These are phyloP conservation scores for Rhopilema esculentum DNA, from an alignment of 30 jellyfish, hydroid and myxozoan genomes.

Conservation along the genomic window DNA sequence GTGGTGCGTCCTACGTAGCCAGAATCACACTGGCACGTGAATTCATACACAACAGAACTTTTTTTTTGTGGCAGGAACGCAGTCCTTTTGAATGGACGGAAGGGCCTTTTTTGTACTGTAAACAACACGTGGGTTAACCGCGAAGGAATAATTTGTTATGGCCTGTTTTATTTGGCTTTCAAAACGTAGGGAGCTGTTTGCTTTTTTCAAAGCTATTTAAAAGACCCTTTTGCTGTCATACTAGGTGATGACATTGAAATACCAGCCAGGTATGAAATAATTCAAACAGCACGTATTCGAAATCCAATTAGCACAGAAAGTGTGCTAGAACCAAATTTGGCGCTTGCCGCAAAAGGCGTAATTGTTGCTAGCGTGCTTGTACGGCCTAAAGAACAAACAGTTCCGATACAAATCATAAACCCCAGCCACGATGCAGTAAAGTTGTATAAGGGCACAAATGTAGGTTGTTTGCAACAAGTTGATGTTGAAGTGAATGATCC, in stretches of 20 bases:
- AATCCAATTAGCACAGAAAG: neutral
- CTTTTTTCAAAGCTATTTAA: too few species aligned
- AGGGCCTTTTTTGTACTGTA: too few species aligned
- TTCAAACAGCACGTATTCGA: neutral
- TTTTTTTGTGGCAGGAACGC: too few species aligned
- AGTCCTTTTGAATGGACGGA: too few species aligned
- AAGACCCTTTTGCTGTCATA: conserved; percentile 4
- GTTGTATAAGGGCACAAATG: neutral
- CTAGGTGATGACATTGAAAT: neutral
- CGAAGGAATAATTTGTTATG: too few species aligned
- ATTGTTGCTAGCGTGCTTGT: neutral
- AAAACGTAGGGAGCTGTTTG: too few species aligned
- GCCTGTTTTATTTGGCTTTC: too few species aligned
- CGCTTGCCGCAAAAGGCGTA: neutral
- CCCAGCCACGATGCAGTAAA: neutral
- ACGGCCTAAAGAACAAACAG: neutral
- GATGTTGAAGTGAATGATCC: neutral
- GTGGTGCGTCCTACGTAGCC: too few species aligned
- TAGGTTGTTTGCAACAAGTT: neutral
- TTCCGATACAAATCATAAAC: neutral
- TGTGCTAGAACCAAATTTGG: neutral
- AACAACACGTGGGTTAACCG: too few species aligned
- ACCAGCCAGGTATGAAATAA: conserved; percentile 1
- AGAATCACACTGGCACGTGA: too few species aligned
- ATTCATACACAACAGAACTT: too few species aligned